phyloP scores from a whole-genome alignment of 2,797 vertebrate species.

The Lagocephalus sceleratus region DNA sequence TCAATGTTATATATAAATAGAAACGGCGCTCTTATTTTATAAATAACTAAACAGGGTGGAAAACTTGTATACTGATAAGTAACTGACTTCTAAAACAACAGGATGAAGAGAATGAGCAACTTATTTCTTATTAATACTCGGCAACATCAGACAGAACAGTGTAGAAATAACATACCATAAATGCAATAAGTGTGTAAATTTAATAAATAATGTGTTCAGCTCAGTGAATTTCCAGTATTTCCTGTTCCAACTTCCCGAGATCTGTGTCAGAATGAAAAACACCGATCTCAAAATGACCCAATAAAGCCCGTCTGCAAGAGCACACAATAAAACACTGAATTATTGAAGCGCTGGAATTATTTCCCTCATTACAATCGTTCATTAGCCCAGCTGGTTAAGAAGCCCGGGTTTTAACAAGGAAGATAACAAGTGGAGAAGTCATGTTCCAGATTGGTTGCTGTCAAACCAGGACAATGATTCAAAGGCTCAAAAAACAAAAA shows the following conservation, averaged over 20 bases:
- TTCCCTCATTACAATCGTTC: constrained; percentile 33
- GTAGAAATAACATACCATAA: neutral
- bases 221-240: constrained; percentile 5
- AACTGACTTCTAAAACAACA: too few relatives aligned
- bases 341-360: constrained; percentile 42
- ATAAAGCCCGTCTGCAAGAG: constrained; percentile 22
- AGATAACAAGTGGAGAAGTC: constrained; percentile 26
- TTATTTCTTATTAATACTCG: too few relatives aligned
- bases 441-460: constrained; percentile 27
- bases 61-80: too few relatives aligned
- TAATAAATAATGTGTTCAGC: constrained; percentile 1
- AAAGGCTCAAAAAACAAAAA: constrained; percentile 15
- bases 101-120: too few relatives aligned
- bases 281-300: constrained; percentile 40
- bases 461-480: constrained; percentile 32
- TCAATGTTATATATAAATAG: too few relatives aligned
- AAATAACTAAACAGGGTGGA: too few relatives aligned
- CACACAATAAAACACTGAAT: constrained; percentile 39
- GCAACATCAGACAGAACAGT: too few relatives aligned
- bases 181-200: too few relatives aligned
- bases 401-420: constrained; percentile 24
- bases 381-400: constrained; percentile 13
- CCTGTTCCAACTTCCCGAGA: constrained; percentile 21
- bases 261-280: constrained; percentile 45
- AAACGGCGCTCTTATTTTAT: too few relatives aligned